Evolutionary conservation across 2,888 invertebrate species (phyloP).

Genomic region (Orgyia antiqua): DNA sequence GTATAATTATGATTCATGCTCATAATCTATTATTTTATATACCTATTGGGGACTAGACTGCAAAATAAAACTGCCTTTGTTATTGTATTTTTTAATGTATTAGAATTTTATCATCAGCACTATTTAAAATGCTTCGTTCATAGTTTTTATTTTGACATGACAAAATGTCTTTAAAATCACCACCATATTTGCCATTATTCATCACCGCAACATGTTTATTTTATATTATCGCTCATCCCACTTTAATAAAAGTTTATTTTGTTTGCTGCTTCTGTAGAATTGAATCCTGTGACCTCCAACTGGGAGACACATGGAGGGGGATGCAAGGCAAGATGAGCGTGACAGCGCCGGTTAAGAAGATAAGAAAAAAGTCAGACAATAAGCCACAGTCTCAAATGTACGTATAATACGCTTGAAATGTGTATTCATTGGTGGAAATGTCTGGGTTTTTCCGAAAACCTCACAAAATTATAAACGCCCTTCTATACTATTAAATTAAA

Average conservation of each 20-base stretch:
- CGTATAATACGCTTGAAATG: slow-evolving; percentile 64
- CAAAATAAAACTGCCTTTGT: slow-evolving; percentile 38
- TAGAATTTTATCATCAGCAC: too few relatives aligned
- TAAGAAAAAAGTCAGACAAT: slow-evolving; percentile 83
- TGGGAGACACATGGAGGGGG: slow-evolving; percentile 84
- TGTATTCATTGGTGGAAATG: slow-evolving; percentile 39
- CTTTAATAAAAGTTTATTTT: slow-evolving; percentile 62
- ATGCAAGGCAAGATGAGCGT: slow-evolving; percentile 92
- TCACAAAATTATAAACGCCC: background rate
- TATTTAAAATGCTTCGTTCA: too few relatives aligned
- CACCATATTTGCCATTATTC: slow-evolving; percentile 15
- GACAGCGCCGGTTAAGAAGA: slow-evolving; percentile 82
- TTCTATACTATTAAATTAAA: background rate
- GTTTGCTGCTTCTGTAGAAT: slow-evolving; percentile 84
- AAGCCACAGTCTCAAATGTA: slow-evolving; percentile 83
- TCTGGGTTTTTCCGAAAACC: slow-evolving; percentile 24
- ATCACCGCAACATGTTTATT: slow-evolving; percentile 27
- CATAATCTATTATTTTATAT: slow-evolving; percentile 24
- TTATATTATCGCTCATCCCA: slow-evolving; percentile 29
- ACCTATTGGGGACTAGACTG: slow-evolving; percentile 29
- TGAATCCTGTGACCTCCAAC: slow-evolving; percentile 92
- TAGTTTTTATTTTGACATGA: slow-evolving; percentile 12
- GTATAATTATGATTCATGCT: slow-evolving; percentile 41
- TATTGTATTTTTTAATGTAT: slow-evolving; percentile 23
- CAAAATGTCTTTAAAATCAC: slow-evolving; percentile 16